A percentile compares a stretch with the other conserved stretches of the same genome.
These are phyloP conservation scores for Pardalotus punctatus DNA, from an alignment of 2,113 vertebrate genomes.

Conservation along the genomic window DNA sequence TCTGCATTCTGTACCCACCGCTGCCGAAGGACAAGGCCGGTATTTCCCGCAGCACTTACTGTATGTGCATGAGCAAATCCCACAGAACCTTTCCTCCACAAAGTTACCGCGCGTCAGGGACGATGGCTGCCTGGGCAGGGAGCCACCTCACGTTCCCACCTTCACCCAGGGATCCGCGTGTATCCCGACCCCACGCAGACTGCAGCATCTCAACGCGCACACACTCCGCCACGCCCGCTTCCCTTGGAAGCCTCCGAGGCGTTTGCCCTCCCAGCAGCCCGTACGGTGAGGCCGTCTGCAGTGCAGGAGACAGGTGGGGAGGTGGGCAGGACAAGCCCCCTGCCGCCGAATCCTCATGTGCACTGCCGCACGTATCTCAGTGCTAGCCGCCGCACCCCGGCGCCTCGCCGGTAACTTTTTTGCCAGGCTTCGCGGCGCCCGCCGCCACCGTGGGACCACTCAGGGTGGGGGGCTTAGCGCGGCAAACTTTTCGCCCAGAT, in stretches of 20 bases:
- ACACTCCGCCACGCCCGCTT: not conserved
- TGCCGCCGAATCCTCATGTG: not conserved
- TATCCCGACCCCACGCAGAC: not conserved
- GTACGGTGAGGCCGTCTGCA: not conserved
- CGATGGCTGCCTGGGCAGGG: no score
- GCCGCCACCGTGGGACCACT: no score
- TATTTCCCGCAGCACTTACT: no score
- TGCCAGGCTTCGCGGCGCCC: not conserved
- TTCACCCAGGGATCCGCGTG: rapidly evolving
- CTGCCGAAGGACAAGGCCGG: not conserved
- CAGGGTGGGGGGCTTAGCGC: not conserved
- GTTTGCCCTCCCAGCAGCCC: not conserved
- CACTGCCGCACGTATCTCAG: not conserved
- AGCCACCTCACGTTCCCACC: not conserved
- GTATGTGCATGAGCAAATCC: rapidly evolving
- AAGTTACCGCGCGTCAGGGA: no score
- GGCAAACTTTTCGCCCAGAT: not conserved
- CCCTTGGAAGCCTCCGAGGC: not conserved
- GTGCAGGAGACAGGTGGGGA: not conserved
- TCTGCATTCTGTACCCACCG: rapidly evolving
- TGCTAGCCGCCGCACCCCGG: no score
- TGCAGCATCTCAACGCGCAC: not conserved
- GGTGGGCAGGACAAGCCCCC: not conserved
- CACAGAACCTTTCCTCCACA: no score
- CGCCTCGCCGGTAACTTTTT: not conserved